Conservation (phyloP, 2,797 vertebrate species). For the Poecilia wingei region DNA sequence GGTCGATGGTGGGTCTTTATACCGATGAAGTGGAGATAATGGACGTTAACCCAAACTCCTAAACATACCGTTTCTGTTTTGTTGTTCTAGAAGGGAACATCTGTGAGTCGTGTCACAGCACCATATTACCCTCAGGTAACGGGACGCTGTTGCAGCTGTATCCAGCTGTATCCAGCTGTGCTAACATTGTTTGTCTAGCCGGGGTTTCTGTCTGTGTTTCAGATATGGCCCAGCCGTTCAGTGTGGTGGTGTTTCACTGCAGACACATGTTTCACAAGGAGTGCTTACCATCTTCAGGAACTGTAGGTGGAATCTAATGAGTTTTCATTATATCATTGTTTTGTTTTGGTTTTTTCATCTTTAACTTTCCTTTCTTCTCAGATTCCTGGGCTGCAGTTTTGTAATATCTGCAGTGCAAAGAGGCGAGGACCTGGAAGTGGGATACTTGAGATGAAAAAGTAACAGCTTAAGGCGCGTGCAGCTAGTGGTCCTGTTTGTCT, state of each 20-base stretch:
- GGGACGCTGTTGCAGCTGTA: slow-evolving; percentile 19
- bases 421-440: slow-evolving; percentile 90
- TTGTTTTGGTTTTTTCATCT: neutral
- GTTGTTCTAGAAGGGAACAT: slow-evolving; percentile 91
- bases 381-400: slow-evolving; percentile 89
- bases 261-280: slow-evolving; percentile 99
- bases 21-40: neutral
- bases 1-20: slow-evolving; percentile 86
- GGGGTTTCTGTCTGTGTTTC: slow-evolving; percentile 44
- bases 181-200: neutral
- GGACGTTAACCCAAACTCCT: slow-evolving; percentile 4
- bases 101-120: slow-evolving; percentile 92
- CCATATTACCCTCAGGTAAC: slow-evolving; percentile 92
- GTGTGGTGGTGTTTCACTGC: slow-evolving; percentile 94
- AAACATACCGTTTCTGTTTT: slow-evolving; percentile 3
- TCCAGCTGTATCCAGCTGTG: neutral
- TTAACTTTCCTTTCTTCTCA: slow-evolving; percentile 56
- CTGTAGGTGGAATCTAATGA: slow-evolving; percentile 79
- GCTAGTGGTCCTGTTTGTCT: slow-evolving; percentile 41
- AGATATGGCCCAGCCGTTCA: slow-evolving; percentile 92
- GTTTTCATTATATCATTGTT: neutral
- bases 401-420: slow-evolving; percentile 98
- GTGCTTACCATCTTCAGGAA: slow-evolving; percentile 89
- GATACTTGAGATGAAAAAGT: slow-evolving; percentile 93
- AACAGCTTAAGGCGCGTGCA: slow-evolving; percentile 26